phyloP scores from a whole-genome alignment of 2,113 vertebrate species.

The Cephalopterus ornatus region DNA sequence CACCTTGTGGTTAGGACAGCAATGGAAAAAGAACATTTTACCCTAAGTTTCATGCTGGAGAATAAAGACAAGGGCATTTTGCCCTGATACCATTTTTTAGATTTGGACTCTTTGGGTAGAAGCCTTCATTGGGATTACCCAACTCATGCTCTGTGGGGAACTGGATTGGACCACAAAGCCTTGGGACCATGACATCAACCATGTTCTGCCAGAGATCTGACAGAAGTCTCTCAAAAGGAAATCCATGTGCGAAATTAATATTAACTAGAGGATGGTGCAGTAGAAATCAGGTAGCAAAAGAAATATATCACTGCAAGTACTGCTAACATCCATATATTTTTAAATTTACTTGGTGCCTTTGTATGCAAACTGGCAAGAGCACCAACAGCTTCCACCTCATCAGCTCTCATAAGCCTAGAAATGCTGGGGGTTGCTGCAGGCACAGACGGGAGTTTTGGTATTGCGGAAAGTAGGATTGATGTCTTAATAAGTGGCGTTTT shows the following conservation, averaged over 20 bases:
- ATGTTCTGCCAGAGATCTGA: neutral
- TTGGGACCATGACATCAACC: neutral
- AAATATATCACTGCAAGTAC: neutral
- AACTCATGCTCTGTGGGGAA: neutral
- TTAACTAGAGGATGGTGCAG: neutral
- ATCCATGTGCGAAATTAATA: neutral
- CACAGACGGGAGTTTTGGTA: neutral
- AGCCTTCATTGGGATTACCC: neutral
- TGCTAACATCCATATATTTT: neutral
- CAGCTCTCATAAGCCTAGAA: neutral
- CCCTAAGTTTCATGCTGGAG: neutral
- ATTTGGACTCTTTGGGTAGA: neutral
- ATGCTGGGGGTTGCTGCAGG: neutral
- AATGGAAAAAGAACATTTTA: neutral
- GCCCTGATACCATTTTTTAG: neutral
- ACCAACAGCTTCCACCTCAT: neutral
- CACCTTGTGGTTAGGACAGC: neutral
- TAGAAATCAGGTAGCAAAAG: neutral
- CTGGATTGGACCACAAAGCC: neutral
- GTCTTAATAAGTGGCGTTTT: constrained; percentile 1
- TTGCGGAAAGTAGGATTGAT: neutral
- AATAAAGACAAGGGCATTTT: too few relatives aligned
- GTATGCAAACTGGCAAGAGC: neutral
- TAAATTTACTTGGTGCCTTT: neutral
- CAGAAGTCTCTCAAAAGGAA: neutral